These are phyloP conservation scores for Xenentodon cancila DNA, from an alignment of 2,797 vertebrate species.

Conservation along the genomic window DNA sequence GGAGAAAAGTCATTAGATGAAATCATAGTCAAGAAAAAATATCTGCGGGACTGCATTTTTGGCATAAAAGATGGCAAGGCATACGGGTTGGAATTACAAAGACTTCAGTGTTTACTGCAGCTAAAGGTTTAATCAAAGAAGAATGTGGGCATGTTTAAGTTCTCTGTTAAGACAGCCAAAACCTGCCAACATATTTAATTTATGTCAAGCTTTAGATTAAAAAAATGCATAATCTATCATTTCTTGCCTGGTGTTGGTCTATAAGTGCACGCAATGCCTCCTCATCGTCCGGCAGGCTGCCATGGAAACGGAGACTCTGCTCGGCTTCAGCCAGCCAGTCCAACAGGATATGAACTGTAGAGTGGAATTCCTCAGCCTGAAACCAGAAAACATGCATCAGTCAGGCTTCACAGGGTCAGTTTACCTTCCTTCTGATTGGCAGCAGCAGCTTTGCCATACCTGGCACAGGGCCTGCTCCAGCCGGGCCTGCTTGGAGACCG, in stretches of 20 bases:
- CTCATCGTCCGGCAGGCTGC: conserved; percentile 94
- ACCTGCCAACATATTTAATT: conserved; percentile 9
- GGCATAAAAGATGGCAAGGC: conserved; percentile 44
- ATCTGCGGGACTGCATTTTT: conserved; percentile 43
- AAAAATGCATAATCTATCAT: conserved; percentile 2
- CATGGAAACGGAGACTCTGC: conserved; percentile 96
- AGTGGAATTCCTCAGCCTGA: conserved; percentile 98
- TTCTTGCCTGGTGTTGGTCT: conserved; percentile 91
- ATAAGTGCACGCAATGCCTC: conserved; percentile 91
- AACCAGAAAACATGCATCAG: conserved; percentile 34
- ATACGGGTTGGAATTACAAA: conserved; percentile 35
- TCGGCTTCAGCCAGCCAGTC: conserved; percentile 99
- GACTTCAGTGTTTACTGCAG: conserved; percentile 27
- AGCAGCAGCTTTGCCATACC: conserved; percentile 64
- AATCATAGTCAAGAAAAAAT: conserved; percentile 56
- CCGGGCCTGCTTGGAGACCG: conserved; percentile 94
- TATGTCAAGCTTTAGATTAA: neutral
- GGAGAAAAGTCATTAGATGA: conserved; percentile 44
- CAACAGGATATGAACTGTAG: conserved; percentile 93
- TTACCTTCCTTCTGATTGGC: neutral
- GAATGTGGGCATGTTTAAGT: conserved; percentile 24
- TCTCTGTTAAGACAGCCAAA: conserved; percentile 18
- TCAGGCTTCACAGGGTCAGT: conserved; percentile 2
- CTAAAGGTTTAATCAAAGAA: conserved; percentile 44
- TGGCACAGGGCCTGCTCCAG: conserved; percentile 94